Evolutionary conservation across 2,888 invertebrate genomes (phyloP), one percentile per base, ranked within the genome.

Genomic region (Drosophila niveifrons): DNA sequence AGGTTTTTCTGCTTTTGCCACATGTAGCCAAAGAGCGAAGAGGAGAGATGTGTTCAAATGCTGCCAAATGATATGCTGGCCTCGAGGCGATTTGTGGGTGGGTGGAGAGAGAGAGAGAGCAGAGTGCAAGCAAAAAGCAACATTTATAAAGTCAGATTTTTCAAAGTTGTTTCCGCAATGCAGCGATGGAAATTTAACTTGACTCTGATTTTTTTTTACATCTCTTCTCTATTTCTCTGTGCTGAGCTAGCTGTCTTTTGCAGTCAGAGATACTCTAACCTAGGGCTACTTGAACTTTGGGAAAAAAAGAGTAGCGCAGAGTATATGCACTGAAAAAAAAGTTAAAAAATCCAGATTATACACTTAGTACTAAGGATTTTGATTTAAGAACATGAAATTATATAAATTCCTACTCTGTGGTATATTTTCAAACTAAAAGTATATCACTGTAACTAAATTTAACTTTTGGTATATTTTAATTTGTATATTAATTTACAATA

Each of bases 51-150:
- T 57, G 66, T 58, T 58, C 13, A 56, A 65, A 48, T 52, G 61
- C 71, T 43, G 58, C 46, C 58, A 70, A 66, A 72, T 72, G 85
- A 77, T 76, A 73, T 76, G 65, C 68, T 66, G 31, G 55, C 61
- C 64, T 53, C 39, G 15, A n/a, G 61, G 65, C 29, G 48, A 34
- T 15, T 15, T 43, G 57, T 62, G 73, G 58, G 56, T 47, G 68
- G 64, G 57, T 62, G 73, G 58, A 52, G 44, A 64, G 64, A 53
- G 46, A 61, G 18, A 61, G 18, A 51, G 36, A n/a, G 6, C 23
- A 31, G 11, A 31, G 10, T 10, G 36, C 44, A 2, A 47, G 57
- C 15, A 31, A 41, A 13, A 13, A 47, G 15, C 47, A 41, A 41
- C 57, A 39, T 17, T 62, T 66, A 55, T 59, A 53, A 61, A 66